phyloP scores from a whole-genome alignment of 2,113 vertebrate genomes.

The Cyanocitta stelleri region DNA sequence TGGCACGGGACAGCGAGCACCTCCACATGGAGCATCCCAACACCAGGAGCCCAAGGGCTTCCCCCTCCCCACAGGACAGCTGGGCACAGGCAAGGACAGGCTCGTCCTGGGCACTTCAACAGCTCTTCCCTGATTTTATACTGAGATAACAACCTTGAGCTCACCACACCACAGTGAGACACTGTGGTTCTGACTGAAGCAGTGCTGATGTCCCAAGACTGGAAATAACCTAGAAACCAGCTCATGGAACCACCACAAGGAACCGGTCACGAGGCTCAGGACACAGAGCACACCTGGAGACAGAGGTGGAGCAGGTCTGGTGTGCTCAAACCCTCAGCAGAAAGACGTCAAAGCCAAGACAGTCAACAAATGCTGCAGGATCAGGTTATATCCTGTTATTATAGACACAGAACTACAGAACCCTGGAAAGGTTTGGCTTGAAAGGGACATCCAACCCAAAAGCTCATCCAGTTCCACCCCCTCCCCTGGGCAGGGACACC shows the following conservation, averaged over 20 bases:
- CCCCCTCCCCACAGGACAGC: neutral
- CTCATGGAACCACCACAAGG: fast-evolving
- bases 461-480: fast-evolving
- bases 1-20: neutral
- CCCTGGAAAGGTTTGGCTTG: neutral
- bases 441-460: neutral
- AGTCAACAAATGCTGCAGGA: no score
- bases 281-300: neutral
- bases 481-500: neutral
- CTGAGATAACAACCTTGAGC: neutral
- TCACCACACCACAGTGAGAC: neutral
- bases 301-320: fast-evolving
- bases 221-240: neutral
- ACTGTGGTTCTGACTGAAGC: fast-evolving
- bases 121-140: neutral
- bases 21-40: neutral
- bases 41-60: neutral
- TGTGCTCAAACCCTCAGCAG: neutral
- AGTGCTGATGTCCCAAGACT: neutral
- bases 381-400: neutral
- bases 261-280: neutral
- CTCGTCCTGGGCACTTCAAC: no score
- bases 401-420: neutral
- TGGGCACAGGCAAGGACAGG: neutral
- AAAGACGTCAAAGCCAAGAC: neutral